Base-by-base conservation (phyloP, 2,888 invertebrate species). In the Ptychoptera albimana region DNA sequence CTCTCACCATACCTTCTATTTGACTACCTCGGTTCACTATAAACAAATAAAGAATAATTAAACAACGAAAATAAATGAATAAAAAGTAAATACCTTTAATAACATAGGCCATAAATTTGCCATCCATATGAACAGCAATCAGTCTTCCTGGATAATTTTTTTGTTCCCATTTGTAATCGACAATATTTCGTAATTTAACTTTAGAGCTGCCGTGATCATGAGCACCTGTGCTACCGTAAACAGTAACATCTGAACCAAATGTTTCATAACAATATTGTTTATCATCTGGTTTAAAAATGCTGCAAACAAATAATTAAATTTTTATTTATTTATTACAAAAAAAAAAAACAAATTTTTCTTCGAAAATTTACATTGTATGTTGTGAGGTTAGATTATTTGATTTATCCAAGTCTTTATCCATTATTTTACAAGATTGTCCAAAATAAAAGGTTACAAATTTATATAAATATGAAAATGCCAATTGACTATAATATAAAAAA, bases 141-240 rank as follows among this genome's bases (percentile, higher is more conserved):
- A 94, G 68, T 58, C 88, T 86, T 0, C 94, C 93, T 1, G 79
- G 72, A 56, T 91, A 89, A 58, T 84, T 83, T 54, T 82, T 79
- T 39, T 82, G 75, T 60, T 93, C 93, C 94, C 94, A 94, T 51
- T 83, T 84, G 62, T 86, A 93, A 57, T 92, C 91, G 15, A 92
- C 91, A 40, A 91, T 75, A 61, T 85, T 88, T 56, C 82, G 84
- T 38, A 91, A 74, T 60, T 89, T 91, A 23, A 94, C 86, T 68
- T 89, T 85, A 1, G 88, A 89, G 60, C 85, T 85, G 38, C 87
- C 87, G 56, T 82, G 82, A 55, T 77, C 76, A 56, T 83, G 84
- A 44, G 14, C 14, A 10, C 82, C 83, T 8, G 77, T 69, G 45
- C 77, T 80, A 31, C 82, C 79, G 45, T 77, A 70, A 30, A 88